Evolutionary conservation across 2,888 invertebrate species (phyloP), one percentile per base, ranked within the genome.

Genomic region (Epinotia demarniana): DNA sequence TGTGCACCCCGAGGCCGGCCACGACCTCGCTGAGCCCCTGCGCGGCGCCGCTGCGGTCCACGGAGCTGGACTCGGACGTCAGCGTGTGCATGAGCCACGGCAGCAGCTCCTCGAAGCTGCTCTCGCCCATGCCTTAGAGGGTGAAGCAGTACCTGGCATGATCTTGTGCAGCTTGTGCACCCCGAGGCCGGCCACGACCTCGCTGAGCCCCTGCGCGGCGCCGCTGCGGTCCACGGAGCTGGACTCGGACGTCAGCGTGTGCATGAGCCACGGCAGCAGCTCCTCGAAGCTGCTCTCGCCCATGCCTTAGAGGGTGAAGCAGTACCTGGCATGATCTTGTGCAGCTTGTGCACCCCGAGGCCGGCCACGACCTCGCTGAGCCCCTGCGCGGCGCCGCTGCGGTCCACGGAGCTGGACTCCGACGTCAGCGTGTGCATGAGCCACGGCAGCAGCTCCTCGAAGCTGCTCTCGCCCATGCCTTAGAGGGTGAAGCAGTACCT

Each of bases 51-150:
- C 98, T 98, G 80, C 98, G 95, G 94, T 99, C 99, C 70, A 99
- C 99, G 79, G 98, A 98, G 88, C 98, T 98, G 43, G 96, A 95
- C 92, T 99, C 99, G 0, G 99, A 99, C 3, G 99, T 99, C 55
- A 99, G 95, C 2, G 99, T 99, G 91, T 98, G 97, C 99, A 99
- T 99, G 77, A 99, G 94, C 99, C 99, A 99, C 19, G 99, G 99
- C 81, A 99, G 94, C 74, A 99, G 95, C 90, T 99, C 98, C 88
- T 99, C 98, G 90, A 99, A 99, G 85, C 98, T 98, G 72, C 97
- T 96, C 94, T 99, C 99, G 43, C 99, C 99, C 98, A 99, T 99
- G 80, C 99, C 99, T 80, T 97, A 23, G 23, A 23, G 23, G 2
- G 23, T 23, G 2, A 27, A 27, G 23, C 11, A 8, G 9, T 3